Conservation (phyloP, 2,113 vertebrate species). For the Anser cygnoides region DNA sequence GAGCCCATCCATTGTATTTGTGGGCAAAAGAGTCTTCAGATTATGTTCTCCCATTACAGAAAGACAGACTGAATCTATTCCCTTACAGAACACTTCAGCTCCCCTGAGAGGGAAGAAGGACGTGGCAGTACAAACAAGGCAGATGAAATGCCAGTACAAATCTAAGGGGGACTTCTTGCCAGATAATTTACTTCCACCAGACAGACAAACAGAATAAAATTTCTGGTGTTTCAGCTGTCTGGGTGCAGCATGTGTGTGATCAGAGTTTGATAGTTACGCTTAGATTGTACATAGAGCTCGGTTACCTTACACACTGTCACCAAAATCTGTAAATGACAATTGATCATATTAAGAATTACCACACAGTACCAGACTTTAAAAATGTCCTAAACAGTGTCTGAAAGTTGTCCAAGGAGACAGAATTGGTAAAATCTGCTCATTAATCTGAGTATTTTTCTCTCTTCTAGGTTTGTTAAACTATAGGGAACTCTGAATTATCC, state of each 20-base stretch:
- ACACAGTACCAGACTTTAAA: background rate
- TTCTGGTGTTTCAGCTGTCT: background rate
- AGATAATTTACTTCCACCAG: background rate
- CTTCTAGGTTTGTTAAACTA: background rate
- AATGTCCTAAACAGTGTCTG: background rate
- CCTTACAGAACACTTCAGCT: background rate
- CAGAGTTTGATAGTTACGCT: background rate
- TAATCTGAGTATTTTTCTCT: background rate
- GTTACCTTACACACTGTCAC: background rate
- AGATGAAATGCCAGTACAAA: background rate
- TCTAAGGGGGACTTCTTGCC: background rate
- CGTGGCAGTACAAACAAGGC: background rate
- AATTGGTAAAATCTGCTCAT: background rate
- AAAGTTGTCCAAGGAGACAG: background rate
- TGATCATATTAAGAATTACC: background rate
- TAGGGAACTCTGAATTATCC: background rate
- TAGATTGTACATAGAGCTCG: background rate
- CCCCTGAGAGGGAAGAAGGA: background rate
- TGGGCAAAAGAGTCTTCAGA: accelerated
- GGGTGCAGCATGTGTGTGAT: accelerated
- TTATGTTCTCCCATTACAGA: background rate
- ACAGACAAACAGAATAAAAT: background rate
- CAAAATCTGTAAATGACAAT: accelerated
- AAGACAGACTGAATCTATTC: background rate
- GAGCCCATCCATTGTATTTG: accelerated